Evolutionary conservation across 92 coral and sea anemone genomes (phyloP).

Genomic region (Paragorgia papillata): DNA sequence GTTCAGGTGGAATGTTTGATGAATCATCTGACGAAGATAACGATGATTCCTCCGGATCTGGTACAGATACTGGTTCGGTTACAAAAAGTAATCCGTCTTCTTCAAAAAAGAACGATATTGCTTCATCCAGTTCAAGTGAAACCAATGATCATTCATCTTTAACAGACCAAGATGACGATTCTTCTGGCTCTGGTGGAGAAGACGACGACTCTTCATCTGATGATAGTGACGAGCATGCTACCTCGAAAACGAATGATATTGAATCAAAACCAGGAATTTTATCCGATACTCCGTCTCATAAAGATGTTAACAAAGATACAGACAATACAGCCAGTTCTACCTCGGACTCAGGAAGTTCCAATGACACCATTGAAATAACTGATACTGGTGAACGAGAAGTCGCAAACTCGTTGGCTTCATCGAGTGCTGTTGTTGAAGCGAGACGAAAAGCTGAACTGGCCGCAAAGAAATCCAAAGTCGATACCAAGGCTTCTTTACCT

Average conservation of each 20-base stretch:
- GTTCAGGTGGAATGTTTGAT: neutral
- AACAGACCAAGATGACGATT: neutral
- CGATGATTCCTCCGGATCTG: neutral
- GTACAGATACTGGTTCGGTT: neutral
- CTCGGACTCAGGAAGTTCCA: neutral
- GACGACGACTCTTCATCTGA: neutral
- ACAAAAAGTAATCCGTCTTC: no score
- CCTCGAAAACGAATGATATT: neutral
- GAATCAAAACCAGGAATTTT: neutral
- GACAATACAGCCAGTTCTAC: neutral
- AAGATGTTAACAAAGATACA: neutral
- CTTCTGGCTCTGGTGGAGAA: neutral
- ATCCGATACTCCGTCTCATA: neutral
- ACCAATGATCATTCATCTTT: neutral
- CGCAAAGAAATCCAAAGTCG: conserved; percentile 10
- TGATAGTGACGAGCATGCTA: neutral
- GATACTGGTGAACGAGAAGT: conserved; percentile 40
- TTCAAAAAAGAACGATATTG: neutral
- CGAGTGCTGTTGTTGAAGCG: conserved; percentile 36
- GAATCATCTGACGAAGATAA: neutral
- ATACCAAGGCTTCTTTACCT: conserved; percentile 6
- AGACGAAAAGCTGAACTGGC: conserved; percentile 10
- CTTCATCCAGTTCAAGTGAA: neutral
- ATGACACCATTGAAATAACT: neutral
- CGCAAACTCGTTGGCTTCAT: conserved; percentile 33